These are phyloP conservation scores for Orientallactaga bullata DNA, from an alignment of 2,113 vertebrate genomes.

Conservation along the genomic window DNA sequence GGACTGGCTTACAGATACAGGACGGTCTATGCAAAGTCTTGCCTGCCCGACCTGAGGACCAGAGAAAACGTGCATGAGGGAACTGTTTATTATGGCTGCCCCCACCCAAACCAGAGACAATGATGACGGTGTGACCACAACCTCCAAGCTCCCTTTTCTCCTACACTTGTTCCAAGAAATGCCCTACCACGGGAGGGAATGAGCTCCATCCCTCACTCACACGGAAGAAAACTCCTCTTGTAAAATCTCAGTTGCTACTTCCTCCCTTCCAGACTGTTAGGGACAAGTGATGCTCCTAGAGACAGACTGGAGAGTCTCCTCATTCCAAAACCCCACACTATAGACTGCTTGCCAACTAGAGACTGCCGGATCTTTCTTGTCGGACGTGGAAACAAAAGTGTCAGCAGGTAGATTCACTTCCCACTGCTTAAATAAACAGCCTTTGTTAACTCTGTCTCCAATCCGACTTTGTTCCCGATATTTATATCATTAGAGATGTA, in stretches of 20 bases:
- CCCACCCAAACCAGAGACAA: not conserved
- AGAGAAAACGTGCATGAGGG: not conserved
- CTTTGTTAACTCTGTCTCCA: not conserved
- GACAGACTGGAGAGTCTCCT: not conserved
- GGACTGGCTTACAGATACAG: conserved; percentile 56
- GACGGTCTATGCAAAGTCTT: conserved; percentile 57
- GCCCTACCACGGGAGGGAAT: not conserved
- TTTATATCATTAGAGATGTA: not conserved
- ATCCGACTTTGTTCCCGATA: not conserved
- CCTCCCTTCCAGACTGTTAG: not conserved
- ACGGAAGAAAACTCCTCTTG: not conserved
- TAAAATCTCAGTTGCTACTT: not conserved
- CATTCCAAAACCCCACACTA: not conserved
- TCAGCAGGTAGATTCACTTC: not conserved
- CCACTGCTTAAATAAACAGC: not conserved
- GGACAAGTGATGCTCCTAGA: not conserved
- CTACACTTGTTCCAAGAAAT: not conserved
- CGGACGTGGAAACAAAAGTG: not conserved
- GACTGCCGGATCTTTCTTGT: not conserved
- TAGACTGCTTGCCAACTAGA: not conserved
- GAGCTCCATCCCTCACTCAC: not conserved
- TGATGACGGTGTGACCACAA: not conserved
- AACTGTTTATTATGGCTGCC: not conserved
- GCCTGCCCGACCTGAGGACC: not conserved
- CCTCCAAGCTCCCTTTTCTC: not conserved